Base-by-base conservation (phyloP, 2,888 invertebrate species). In the Schizaphis graminum region DNA sequence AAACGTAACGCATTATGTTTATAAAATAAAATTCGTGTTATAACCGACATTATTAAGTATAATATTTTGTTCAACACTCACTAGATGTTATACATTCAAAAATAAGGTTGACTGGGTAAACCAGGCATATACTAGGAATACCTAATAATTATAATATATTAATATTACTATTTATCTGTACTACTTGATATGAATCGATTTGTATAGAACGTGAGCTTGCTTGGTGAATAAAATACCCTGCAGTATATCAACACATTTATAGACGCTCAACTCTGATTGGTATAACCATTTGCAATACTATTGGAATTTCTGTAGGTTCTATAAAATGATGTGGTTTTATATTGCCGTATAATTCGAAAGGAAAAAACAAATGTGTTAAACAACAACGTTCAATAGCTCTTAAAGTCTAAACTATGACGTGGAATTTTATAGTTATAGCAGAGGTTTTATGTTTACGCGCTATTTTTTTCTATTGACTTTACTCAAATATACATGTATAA, bases 401-500 rank as follows among this genome's bases (percentile, higher is more conserved):
- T 77, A 35, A 77, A 77, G 77, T 86, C 28, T 44, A 28, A 86
- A 86, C 47, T 86, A 47, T 13, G 44, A 26, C 47, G 26, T 47
- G 26, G 4, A 86, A 24, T 77, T 41, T 77, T 35, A 77, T 35
- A 77, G 77, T 77, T 77, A 35, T 86, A 47, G 49, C 86, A 47
- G 49, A 41, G 41, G 49, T 92, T 88, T 44, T 77, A 67, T 28
- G 87, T 87, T 67, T 41, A 88, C n/a, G 47, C 44, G 11, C 85
- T 61, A 10, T 49, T 87, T 67, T 35, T 44, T 61, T 89, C 57
- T 89, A n/a, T 35, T 35, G 24, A 26, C n/a, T 77, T 24, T 35
- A 85, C 85, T 53, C 28, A 88, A 88, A 89, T 89, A 84, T n/a
- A 3, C 49, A 24, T 49, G 56, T 41, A 35, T 26, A 56, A 49